Percentiles rank a stretch among this genome's conserved stretches.
Evolutionary conservation across 2,113 vertebrate genomes (phyloP).

Genomic region (Rhabdomys dilectus): DNA sequence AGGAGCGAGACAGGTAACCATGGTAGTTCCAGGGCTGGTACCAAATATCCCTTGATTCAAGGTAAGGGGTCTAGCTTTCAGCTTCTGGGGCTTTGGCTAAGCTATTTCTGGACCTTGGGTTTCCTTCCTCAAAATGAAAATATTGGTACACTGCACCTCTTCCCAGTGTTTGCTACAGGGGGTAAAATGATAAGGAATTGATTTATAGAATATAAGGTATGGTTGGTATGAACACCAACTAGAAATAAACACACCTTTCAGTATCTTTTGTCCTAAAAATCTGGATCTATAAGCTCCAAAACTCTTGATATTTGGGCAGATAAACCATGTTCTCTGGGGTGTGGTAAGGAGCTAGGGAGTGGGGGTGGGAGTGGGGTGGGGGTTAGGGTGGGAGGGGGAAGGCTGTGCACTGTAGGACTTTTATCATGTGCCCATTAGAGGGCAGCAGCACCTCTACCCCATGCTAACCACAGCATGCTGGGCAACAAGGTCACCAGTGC

Average conservation of each 20-base stretch:
- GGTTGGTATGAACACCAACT: not conserved
- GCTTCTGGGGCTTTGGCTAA: not conserved
- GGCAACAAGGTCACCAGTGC: not conserved
- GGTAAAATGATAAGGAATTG: not conserved
- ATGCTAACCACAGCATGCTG: not conserved
- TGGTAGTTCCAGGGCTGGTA: not conserved
- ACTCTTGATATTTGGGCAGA: not conserved
- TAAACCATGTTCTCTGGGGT: not conserved
- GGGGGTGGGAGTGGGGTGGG: too few species aligned
- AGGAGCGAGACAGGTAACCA: fast-evolving
- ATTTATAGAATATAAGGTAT: not conserved
- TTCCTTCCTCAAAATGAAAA: conserved; percentile 32
- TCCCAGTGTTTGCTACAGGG: not conserved
- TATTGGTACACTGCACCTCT: not conserved
- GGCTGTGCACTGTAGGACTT: not conserved
- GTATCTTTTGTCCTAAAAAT: not conserved
- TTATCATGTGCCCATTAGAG: not conserved
- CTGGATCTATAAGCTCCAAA: not conserved
- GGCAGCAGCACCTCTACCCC: too few species aligned
- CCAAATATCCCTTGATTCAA: not conserved
- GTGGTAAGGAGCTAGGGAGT: not conserved
- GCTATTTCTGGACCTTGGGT: not conserved
- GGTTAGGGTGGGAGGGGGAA: too few species aligned
- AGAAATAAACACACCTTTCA: not conserved
- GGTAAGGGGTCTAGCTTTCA: not conserved